Evolutionary conservation across 2,797 vertebrate species (phyloP).

Genomic region (Lacerta bilineata): DNA sequence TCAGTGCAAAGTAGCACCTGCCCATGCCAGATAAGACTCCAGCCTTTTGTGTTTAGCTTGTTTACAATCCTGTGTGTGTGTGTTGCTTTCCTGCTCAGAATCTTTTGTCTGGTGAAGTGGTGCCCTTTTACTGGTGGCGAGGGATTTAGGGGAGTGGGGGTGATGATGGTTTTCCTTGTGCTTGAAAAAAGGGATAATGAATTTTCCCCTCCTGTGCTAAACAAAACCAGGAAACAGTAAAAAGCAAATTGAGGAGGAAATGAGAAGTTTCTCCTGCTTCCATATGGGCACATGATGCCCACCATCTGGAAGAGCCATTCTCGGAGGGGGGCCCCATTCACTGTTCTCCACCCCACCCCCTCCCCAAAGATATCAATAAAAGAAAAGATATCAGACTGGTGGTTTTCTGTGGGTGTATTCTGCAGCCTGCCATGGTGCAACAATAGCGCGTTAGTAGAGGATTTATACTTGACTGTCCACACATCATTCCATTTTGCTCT

Average conservation of each 20-base stretch:
- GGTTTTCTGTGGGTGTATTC: too few relatives aligned
- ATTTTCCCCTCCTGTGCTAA: slow-evolving; percentile 74
- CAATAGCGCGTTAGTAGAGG: too few relatives aligned
- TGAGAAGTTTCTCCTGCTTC: slow-evolving; percentile 70
- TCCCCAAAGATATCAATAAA: too few relatives aligned
- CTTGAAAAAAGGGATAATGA: slow-evolving; percentile 73
- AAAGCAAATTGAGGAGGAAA: slow-evolving; percentile 68
- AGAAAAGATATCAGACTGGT: too few relatives aligned
- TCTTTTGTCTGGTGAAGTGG: slow-evolving; percentile 59
- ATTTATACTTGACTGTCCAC: too few relatives aligned
- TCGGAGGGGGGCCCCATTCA: slow-evolving; percentile 52
- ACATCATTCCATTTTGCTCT: too few relatives aligned
- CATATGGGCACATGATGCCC: slow-evolving; percentile 69
- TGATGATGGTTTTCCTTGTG: slow-evolving; percentile 74
- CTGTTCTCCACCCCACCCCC: not conserved
- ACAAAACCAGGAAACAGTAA: slow-evolving; percentile 72
- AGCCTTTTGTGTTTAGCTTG: slow-evolving; percentile 57
- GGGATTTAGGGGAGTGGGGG: slow-evolving; percentile 73
- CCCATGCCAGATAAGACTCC: slow-evolving; percentile 66
- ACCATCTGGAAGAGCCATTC: slow-evolving; percentile 69
- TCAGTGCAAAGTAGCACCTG: slow-evolving; percentile 57
- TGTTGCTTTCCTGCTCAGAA: slow-evolving; percentile 67
- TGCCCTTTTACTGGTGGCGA: slow-evolving; percentile 70
- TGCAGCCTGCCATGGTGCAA: too few relatives aligned
- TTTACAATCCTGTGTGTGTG: slow-evolving; percentile 54